Conservation (phyloP, 2,113 vertebrate genomes). For the Rhea pennata region DNA sequence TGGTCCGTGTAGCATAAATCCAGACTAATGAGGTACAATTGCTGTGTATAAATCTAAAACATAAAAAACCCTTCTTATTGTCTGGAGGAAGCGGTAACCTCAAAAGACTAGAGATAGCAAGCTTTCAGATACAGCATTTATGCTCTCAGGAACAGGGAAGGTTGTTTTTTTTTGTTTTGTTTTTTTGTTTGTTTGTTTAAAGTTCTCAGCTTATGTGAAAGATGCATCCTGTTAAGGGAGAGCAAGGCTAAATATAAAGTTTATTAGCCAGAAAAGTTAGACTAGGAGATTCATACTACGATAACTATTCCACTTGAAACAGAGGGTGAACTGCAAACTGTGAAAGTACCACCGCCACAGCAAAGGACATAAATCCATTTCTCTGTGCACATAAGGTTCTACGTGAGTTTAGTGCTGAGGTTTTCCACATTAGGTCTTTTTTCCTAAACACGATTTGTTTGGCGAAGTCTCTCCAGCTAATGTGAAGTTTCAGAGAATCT, state of each 20-base stretch:
- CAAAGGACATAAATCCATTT: background rate
- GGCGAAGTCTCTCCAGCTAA: background rate
- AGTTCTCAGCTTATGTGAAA: background rate
- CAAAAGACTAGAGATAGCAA: background rate
- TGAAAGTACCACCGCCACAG: background rate
- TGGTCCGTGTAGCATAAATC: conserved; percentile 60
- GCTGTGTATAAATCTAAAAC: conserved; percentile 51
- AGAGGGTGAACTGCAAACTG: rapidly evolving
- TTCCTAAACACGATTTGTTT: background rate
- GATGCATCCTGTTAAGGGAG: background rate
- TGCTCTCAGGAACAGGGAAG: background rate
- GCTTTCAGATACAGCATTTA: background rate
- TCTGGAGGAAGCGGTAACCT: conserved; percentile 30
- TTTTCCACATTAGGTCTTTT: background rate
- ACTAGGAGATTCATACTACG: background rate
- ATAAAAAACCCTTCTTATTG: background rate
- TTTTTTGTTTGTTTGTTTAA: background rate
- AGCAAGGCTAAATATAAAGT: background rate
- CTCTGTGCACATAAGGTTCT: background rate
- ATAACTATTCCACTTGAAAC: background rate
- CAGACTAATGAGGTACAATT: conserved; percentile 72
- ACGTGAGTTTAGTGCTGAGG: background rate
- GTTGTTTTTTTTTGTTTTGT: background rate
- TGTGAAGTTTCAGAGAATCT: background rate
- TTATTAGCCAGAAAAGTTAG: rapidly evolving